Percentiles rank a stretch among this genome's conserved stretches.
These are phyloP conservation scores for Neotoma lepida DNA, from an alignment of 2,113 vertebrate genomes.

Conservation along the genomic window DNA sequence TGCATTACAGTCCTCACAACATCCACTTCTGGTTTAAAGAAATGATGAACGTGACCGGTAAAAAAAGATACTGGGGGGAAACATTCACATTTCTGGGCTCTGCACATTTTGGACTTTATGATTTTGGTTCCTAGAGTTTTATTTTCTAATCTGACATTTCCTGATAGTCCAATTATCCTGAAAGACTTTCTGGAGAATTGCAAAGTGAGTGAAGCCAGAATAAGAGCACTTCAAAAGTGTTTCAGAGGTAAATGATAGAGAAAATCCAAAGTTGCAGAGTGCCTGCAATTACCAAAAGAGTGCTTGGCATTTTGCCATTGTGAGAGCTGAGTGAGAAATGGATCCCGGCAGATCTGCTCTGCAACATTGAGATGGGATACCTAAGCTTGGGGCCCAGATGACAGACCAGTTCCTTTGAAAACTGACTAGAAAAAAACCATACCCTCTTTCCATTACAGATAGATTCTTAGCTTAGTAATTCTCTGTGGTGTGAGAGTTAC, in stretches of 20 bases:
- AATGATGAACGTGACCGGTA: neutral
- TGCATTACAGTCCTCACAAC: neutral
- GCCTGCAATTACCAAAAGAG: neutral
- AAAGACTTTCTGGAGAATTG: conserved; percentile 14
- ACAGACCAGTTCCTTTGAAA: conserved; percentile 63
- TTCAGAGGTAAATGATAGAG: neutral
- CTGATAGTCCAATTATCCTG: neutral
- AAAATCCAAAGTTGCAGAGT: neutral
- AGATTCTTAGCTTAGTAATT: conserved; percentile 43
- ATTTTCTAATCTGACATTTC: conserved; percentile 40
- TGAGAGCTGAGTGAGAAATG: conserved; percentile 31
- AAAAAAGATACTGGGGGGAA: neutral
- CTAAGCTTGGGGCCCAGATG: conserved; percentile 57
- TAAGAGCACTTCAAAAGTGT: conserved; percentile 31
- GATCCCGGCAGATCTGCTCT: conserved; percentile 51
- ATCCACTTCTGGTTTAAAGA: neutral
- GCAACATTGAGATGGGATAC: neutral
- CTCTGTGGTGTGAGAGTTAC: neutral
- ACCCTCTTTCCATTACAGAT: neutral
- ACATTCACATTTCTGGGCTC: neutral
- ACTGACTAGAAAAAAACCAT: conserved; percentile 54
- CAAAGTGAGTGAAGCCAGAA: conserved; percentile 51
- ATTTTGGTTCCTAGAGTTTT: neutral
- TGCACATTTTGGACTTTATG: neutral
- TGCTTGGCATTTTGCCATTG: conserved; percentile 39